Percentiles rank a stretch among this genome's conserved stretches.
Conservation (phyloP, 2,797 vertebrate genomes). For the Coracias cyanogaster region DNA sequence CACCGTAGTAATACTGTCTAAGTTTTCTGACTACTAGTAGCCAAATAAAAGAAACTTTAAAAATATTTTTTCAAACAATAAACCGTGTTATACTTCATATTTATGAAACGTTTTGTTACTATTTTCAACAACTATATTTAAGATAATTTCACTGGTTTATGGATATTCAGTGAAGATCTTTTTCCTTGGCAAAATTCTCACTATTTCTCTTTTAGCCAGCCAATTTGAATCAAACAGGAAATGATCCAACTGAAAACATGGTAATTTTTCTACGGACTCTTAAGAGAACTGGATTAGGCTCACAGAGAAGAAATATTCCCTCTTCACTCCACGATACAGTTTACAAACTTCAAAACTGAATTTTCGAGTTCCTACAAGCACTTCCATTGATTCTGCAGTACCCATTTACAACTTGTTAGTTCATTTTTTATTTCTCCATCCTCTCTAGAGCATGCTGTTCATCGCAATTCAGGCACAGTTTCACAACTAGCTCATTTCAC, state of each 20-base stretch:
- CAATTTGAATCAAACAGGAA: neutral
- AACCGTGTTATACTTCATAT: neutral
- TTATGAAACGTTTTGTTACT: neutral
- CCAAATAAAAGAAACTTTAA: neutral
- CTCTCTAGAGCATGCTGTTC: constrained; percentile 17
- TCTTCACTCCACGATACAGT: neutral
- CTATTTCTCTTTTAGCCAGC: neutral
- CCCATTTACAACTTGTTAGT: constrained; percentile 53
- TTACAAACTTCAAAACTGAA: neutral
- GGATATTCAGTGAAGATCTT: neutral
- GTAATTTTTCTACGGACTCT: neutral
- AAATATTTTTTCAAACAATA: neutral
- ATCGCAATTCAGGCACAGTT: constrained; percentile 34
- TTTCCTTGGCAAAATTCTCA: neutral
- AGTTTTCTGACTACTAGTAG: neutral
- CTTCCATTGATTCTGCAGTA: neutral
- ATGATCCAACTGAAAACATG: neutral
- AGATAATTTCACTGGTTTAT: neutral
- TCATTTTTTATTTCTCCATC: constrained; percentile 54
- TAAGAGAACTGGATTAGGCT: neutral
- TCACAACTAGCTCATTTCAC: constrained; percentile 45
- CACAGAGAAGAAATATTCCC: neutral
- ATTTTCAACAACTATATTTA: neutral
- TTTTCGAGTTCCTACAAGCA: neutral
- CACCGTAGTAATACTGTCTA: neutral